Evolutionary conservation across 2,888 invertebrate genomes (phyloP).

Genomic region (Sicus ferrugineus): DNA sequence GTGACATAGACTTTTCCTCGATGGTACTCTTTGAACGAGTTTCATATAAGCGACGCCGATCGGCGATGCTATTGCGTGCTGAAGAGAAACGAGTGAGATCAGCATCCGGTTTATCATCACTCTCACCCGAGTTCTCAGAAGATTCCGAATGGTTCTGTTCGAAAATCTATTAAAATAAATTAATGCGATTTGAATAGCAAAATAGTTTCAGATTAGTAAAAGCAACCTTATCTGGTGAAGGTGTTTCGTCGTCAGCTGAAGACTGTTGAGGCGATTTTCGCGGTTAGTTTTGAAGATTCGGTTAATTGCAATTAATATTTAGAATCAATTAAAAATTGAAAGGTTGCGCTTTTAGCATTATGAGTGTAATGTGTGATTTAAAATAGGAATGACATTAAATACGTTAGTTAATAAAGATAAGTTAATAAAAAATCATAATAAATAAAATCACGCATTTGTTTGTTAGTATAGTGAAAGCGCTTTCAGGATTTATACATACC

Average conservation of each 20-base stretch:
- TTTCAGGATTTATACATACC: conserved; percentile 61
- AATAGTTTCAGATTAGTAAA: not conserved
- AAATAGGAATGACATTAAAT: no score
- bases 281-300: conserved; percentile 12
- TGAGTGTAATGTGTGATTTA: no score
- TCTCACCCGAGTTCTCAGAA: conserved; percentile 68
- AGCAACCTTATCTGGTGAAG: conserved; percentile 61
- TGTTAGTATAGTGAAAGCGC: no score
- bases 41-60: conserved; percentile 79
- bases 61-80: conserved; percentile 79
- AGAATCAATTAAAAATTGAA: conserved; percentile 12
- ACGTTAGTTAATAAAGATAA: no score
- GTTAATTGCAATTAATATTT: conserved; percentile 12
- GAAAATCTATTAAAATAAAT: conserved; percentile 54
- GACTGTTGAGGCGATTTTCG: conserved; percentile 47
- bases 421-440: no score
- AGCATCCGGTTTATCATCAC: conserved; percentile 65
- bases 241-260: conserved; percentile 62
- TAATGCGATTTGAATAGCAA: not conserved
- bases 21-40: conserved; percentile 75
- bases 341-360: conserved; percentile 4
- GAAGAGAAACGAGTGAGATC: conserved; percentile 70
- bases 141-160: conserved; percentile 63
- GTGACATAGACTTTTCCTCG: conserved; percentile 76
- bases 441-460: no score